These are phyloP conservation scores for Syrista parreyssii DNA, from an alignment of 2,888 invertebrate species.

Conservation along the genomic window DNA sequence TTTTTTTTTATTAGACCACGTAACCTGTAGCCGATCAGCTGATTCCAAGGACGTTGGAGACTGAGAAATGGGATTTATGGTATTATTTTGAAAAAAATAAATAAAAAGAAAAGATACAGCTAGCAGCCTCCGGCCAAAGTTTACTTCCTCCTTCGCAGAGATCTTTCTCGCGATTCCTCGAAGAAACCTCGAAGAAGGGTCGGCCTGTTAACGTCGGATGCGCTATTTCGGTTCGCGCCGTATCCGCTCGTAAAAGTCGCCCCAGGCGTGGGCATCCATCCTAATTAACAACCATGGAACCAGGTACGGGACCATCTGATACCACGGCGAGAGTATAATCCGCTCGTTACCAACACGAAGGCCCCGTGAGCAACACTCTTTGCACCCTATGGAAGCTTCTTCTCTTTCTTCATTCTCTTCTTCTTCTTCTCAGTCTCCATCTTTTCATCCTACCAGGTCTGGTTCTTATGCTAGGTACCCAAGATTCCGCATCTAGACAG, in stretches of 20 bases:
- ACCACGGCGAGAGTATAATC: conserved; percentile 58
- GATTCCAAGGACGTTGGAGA: background rate
- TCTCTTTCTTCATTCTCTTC: background rate
- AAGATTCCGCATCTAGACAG: background rate
- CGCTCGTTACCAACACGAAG: conserved; percentile 64
- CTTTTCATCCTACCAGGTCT: background rate
- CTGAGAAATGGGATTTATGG: background rate
- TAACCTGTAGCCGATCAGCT: background rate
- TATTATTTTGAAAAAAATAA: background rate
- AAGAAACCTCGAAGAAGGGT: conserved; percentile 44
- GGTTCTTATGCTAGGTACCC: background rate
- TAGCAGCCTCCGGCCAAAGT: background rate
- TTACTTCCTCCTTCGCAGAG: conserved; percentile 42
- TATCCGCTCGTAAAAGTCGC: conserved; percentile 64
- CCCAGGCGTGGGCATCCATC: conserved; percentile 65
- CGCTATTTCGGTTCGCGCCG: conserved; percentile 60
- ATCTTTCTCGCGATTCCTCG: conserved; percentile 52
- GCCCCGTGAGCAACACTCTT: conserved; percentile 37
- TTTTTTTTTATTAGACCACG: background rate
- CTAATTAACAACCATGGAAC: conserved; percentile 64
- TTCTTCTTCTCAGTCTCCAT: background rate
- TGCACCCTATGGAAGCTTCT: conserved; percentile 6
- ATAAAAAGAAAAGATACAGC: background rate
- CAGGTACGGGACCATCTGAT: conserved; percentile 63
- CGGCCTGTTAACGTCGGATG: conserved; percentile 47